Evolutionary conservation across 2,797 vertebrate species (phyloP).

Genomic region (Todus mexicanus): DNA sequence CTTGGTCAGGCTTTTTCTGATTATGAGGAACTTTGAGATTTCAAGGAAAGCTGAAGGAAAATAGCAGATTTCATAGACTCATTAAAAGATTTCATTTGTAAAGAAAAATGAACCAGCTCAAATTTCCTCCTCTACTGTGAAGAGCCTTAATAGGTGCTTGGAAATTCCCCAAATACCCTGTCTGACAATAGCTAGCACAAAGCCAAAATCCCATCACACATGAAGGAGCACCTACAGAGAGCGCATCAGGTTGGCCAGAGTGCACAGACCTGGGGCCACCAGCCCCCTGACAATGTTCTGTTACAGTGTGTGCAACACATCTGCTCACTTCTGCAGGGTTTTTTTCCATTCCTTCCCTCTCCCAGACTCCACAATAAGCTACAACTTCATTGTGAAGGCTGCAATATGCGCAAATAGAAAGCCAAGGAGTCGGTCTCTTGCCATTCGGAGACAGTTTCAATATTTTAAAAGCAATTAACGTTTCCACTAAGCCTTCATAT

Average conservation of each 20-base stretch:
- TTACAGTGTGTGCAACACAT: not conserved
- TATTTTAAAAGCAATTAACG: conserved; percentile 6
- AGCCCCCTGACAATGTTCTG: not conserved
- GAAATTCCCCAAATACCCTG: not conserved
- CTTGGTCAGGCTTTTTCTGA: not conserved
- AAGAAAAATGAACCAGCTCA: not conserved
- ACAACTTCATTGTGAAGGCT: not conserved
- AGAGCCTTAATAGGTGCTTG: not conserved
- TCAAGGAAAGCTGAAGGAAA: not conserved
- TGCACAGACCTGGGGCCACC: not conserved
- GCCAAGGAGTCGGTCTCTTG: not conserved
- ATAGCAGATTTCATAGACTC: not conserved
- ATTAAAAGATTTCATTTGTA: not conserved
- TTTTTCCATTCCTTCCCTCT: not conserved
- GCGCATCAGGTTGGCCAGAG: not conserved
- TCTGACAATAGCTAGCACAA: not conserved
- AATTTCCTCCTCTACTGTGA: not conserved
- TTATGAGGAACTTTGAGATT: not conserved
- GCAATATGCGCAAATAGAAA: not conserved
- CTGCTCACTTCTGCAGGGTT: not conserved
- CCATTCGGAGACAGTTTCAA: not conserved
- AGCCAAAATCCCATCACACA: not conserved
- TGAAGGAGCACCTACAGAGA: not conserved
- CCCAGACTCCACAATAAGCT: not conserved
- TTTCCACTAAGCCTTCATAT: not conserved